A percentile compares a stretch with the other conserved stretches of the same genome.
Conservation (phyloP, 2,888 invertebrate genomes). For the Hirtodrosophila confusa region DNA sequence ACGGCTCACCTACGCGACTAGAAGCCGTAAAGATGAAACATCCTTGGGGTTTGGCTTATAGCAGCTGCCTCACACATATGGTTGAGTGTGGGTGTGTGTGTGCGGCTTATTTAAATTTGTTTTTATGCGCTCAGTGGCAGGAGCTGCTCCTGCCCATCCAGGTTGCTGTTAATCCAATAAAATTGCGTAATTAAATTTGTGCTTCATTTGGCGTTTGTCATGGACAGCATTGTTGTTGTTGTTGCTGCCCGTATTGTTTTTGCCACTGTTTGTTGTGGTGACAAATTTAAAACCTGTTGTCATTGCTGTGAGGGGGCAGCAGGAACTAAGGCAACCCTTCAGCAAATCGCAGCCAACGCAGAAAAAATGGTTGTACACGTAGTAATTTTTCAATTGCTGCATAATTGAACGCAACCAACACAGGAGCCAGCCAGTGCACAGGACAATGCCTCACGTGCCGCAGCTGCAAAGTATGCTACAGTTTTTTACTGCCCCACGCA, state of each 20-base stretch:
- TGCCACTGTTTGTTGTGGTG: slow-evolving; percentile 71
- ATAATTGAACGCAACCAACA: slow-evolving; percentile 80
- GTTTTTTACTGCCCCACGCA: slow-evolving; percentile 3
- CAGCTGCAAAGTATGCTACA: slow-evolving; percentile 35
- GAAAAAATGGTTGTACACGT: slow-evolving; percentile 73
- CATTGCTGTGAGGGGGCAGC: slow-evolving; percentile 3
- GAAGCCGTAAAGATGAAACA: slow-evolving; percentile 55
- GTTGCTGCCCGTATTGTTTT: slow-evolving; percentile 35
- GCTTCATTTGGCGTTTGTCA: slow-evolving; percentile 83
- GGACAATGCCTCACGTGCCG: slow-evolving; percentile 56
- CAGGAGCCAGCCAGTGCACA: slow-evolving; percentile 6
- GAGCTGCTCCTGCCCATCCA: slow-evolving; percentile 35
- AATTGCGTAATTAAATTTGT: slow-evolving; percentile 85
- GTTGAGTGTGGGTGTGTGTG: slow-evolving; percentile 27
- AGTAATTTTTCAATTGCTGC: slow-evolving; percentile 84
- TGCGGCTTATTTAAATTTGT: slow-evolving; percentile 78
- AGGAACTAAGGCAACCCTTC: slow-evolving; percentile 47
- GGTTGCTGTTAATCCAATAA: slow-evolving; percentile 84
- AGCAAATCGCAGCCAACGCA: slow-evolving; percentile 31
- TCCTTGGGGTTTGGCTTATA: slow-evolving; percentile 30
- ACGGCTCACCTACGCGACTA: slow-evolving; percentile 80
- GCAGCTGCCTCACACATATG: slow-evolving; percentile 22
- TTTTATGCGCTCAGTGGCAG: slow-evolving; percentile 31
- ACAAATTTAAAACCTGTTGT: slow-evolving; percentile 78
- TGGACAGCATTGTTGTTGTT: slow-evolving; percentile 33